These are phyloP conservation scores for Anoura caudifer DNA, from an alignment of 2,113 vertebrate species.

Conservation along the genomic window DNA sequence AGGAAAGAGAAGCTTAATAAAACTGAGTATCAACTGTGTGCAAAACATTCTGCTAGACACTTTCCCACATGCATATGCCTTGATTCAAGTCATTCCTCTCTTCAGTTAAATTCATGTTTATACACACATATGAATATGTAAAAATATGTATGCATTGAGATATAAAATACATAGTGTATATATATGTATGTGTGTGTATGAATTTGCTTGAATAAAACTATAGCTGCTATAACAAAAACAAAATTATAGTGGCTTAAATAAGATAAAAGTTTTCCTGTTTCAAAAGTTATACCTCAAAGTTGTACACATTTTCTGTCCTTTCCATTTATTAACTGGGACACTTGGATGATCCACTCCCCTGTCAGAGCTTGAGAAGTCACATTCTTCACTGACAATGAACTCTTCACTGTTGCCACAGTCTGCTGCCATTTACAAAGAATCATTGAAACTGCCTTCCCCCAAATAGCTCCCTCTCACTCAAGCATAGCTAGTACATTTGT, in stretches of 20 bases:
- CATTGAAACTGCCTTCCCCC: constrained; percentile 1
- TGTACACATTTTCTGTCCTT: not conserved
- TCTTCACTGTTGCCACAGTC: not conserved
- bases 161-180: not conserved
- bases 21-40: not conserved
- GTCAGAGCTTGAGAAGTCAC: not conserved
- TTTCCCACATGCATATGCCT: not conserved
- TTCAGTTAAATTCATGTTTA: constrained; percentile 23
- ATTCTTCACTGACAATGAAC: not conserved
- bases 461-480: constrained; percentile 49
- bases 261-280: not conserved
- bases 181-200: not conserved
- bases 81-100: not conserved
- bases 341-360: not conserved
- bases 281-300: not conserved
- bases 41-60: not conserved
- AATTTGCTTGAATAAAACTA: not conserved
- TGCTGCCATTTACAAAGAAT: constrained; percentile 1
- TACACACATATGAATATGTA: not conserved
- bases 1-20: not conserved
- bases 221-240: not conserved
- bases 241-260: not conserved
- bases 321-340: not conserved
- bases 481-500: constrained; percentile 60
- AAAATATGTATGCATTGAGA: not conserved